phyloP scores from a whole-genome alignment of 2,888 invertebrate species.

The Stenotaenia linearis region DNA sequence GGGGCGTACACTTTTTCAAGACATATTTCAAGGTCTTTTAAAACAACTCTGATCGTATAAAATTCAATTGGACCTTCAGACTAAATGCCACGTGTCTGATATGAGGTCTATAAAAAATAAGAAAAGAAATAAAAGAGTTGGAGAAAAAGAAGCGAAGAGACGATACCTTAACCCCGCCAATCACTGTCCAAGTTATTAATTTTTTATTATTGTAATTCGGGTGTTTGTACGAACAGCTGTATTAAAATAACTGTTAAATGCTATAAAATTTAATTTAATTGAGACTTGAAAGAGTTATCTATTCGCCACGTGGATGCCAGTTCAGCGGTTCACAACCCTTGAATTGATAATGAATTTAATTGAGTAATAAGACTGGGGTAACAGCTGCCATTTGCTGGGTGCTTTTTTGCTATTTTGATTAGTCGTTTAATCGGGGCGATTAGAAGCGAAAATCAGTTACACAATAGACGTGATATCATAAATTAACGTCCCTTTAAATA shows the following conservation, averaged over 20 bases:
- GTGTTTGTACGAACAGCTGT: too few relatives aligned
- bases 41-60: neutral
- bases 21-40: slow-evolving; percentile 19
- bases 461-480: too few relatives aligned
- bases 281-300: neutral
- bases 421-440: neutral
- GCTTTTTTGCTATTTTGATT: neutral
- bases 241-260: neutral
- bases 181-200: too few relatives aligned
- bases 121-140: neutral
- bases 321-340: neutral
- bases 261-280: neutral
- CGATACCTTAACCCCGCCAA: too few relatives aligned
- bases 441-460: too few relatives aligned
- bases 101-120: neutral
- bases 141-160: too few relatives aligned
- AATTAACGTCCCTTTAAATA: too few relatives aligned
- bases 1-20: neutral
- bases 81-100: neutral
- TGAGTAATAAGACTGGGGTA: neutral
- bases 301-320: neutral
- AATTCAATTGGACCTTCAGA: slow-evolving; percentile 7
- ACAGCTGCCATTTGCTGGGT: neutral
- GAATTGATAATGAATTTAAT: slow-evolving; percentile 3
- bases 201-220: too few relatives aligned